Evolutionary conservation across 2,113 vertebrate species (phyloP).

Genomic region (Azemiops feae): DNA sequence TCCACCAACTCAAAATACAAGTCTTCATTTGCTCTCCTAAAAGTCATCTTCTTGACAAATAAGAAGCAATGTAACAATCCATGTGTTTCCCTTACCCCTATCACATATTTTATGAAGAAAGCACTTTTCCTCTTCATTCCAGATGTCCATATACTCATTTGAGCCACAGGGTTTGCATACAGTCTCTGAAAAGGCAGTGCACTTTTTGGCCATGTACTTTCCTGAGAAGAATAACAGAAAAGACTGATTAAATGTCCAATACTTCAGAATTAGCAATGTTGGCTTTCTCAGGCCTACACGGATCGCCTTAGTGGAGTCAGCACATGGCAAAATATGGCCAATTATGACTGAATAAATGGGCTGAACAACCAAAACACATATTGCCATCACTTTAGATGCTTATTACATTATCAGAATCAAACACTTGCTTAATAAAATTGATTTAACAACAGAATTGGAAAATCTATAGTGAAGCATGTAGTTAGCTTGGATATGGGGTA

Average conservation of each 20-base stretch:
- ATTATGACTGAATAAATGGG: neutral
- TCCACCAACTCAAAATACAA: neutral
- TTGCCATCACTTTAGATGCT: neutral
- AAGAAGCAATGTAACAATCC: neutral
- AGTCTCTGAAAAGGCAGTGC: slow-evolving; percentile 69
- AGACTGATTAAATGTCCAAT: neutral
- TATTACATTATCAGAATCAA: neutral
- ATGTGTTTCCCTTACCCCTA: slow-evolving; percentile 69
- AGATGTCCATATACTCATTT: slow-evolving; percentile 84
- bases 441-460: neutral
- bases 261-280: neutral
- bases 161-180: slow-evolving; percentile 74
- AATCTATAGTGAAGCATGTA: neutral
- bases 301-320: neutral
- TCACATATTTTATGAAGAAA: slow-evolving; percentile 86
- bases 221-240: slow-evolving; percentile 67
- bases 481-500: neutral
- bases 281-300: neutral
- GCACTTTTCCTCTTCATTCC: slow-evolving; percentile 81
- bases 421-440: neutral
- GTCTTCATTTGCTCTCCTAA: neutral
- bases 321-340: neutral
- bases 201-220: slow-evolving; percentile 73
- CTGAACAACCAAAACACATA: neutral
- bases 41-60: neutral